Percentiles rank a stretch among this genome's conserved stretches.
These are phyloP conservation scores for Percopsis omiscomaycus DNA, from an alignment of 2,797 vertebrate species.

Conservation along the genomic window DNA sequence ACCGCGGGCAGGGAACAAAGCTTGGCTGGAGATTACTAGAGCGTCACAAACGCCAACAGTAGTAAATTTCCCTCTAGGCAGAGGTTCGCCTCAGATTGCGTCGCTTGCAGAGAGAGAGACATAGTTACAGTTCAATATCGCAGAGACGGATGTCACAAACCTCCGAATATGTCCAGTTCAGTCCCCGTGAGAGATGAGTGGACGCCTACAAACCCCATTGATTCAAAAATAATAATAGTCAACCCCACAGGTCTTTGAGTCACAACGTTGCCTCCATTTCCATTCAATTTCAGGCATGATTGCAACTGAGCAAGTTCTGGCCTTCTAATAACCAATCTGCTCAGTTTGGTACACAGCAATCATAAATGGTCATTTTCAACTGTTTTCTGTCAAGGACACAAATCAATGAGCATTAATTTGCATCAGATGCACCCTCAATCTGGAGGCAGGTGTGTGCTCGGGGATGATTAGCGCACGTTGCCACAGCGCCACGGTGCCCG, in stretches of 20 bases:
- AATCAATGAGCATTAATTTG: slow-evolving; percentile 26
- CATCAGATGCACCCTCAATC: slow-evolving; percentile 1
- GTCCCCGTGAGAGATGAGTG: neutral
- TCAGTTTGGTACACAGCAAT: slow-evolving; percentile 27
- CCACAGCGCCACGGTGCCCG: neutral
- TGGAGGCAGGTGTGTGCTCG: slow-evolving; percentile 23
- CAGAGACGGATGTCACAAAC: slow-evolving; percentile 14
- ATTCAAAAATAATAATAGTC: slow-evolving; percentile 58
- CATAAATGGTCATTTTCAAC: slow-evolving; percentile 40
- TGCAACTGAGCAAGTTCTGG: slow-evolving; percentile 33
- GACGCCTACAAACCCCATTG: slow-evolving; percentile 42
- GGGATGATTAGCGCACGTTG: slow-evolving; percentile 1
- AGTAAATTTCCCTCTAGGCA: slow-evolving; percentile 46
- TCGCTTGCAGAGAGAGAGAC: slow-evolving; percentile 23
- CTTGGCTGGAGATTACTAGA: slow-evolving; percentile 47
- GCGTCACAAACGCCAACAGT: slow-evolving; percentile 51
- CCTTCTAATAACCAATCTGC: slow-evolving; percentile 51
- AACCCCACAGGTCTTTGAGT: slow-evolving; percentile 32
- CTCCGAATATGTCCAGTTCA: slow-evolving; percentile 1
- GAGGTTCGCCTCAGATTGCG: slow-evolving; percentile 51
- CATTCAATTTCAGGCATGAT: slow-evolving; percentile 58
- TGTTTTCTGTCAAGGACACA: slow-evolving; percentile 31
- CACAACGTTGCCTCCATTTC: slow-evolving; percentile 41
- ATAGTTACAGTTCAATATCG: slow-evolving; percentile 40
- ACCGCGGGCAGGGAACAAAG: slow-evolving; percentile 35